These are phyloP conservation scores for Physeter macrocephalus DNA, from an alignment of 2,113 vertebrate genomes.

Conservation along the genomic window DNA sequence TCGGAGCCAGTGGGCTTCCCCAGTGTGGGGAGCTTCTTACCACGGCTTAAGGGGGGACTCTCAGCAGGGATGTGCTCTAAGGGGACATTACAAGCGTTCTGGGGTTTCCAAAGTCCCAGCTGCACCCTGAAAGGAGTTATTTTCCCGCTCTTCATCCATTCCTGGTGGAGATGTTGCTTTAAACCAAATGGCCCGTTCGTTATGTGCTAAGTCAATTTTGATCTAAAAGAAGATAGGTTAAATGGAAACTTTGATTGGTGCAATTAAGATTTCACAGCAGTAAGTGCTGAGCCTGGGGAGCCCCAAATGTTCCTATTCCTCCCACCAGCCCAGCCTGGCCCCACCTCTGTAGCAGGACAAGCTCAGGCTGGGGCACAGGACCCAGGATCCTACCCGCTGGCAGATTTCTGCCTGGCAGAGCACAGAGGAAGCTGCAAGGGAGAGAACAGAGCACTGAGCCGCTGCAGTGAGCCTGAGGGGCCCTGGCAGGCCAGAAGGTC, in stretches of 20 bases:
- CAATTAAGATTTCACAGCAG: constrained; percentile 3
- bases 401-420: neutral
- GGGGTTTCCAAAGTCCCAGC: neutral
- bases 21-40: too few relatives aligned
- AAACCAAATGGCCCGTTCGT: neutral
- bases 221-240: constrained; percentile 28
- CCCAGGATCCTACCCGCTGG: neutral
- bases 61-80: neutral
- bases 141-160: constrained; percentile 31
- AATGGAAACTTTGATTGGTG: neutral
- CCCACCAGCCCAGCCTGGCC: neutral
- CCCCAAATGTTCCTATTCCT: neutral
- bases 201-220: neutral
- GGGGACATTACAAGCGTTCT: neutral
- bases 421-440: neutral
- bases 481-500: neutral
- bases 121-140: neutral
- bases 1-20: neutral
- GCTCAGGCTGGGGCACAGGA: neutral
- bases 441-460: neutral
- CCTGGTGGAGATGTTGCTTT: neutral
- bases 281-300: neutral
- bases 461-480: neutral
- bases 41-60: neutral
- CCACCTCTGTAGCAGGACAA: neutral